A percentile compares a stretch with the other conserved stretches of the same genome.
Evolutionary conservation across 2,113 vertebrate genomes (phyloP).

Genomic region (Oxyura jamaicensis): DNA sequence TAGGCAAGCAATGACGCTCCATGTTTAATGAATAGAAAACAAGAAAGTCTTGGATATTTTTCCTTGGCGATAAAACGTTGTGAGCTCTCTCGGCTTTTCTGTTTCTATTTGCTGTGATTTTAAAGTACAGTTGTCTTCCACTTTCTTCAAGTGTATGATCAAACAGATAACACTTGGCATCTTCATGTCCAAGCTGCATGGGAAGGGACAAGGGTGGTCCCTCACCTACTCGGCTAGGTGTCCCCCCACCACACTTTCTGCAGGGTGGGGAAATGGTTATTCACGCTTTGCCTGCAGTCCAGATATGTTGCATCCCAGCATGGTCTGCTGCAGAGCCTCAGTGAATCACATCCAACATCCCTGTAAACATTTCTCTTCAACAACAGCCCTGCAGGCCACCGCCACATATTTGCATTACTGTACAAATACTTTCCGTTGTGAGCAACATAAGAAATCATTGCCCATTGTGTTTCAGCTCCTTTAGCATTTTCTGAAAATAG

Average conservation of each 20-base stretch:
- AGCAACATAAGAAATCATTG: constrained; percentile 50
- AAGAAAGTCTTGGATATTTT: constrained; percentile 27
- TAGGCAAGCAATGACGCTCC: not conserved
- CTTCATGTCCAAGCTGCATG: accelerated
- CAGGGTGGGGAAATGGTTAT: not conserved
- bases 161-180: not conserved
- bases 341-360: not conserved
- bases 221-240: accelerated
- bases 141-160: not conserved
- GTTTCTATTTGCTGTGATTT: not conserved
- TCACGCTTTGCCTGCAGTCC: not conserved
- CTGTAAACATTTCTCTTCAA: constrained; percentile 8
- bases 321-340: not conserved
- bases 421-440: constrained; percentile 7
- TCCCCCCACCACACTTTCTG: not conserved
- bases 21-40: constrained; percentile 58
- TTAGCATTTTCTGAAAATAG: not conserved
- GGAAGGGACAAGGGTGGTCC: not conserved
- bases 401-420: not conserved
- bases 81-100: not conserved
- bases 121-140: not conserved
- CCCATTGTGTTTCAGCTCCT: constrained; percentile 26
- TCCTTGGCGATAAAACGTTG: not conserved
- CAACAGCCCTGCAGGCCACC: not conserved
- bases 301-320: not conserved